These are phyloP conservation scores for Calyptommatus sinebrachiatus DNA, from an alignment of 2,113 vertebrate species.

Conservation along the genomic window DNA sequence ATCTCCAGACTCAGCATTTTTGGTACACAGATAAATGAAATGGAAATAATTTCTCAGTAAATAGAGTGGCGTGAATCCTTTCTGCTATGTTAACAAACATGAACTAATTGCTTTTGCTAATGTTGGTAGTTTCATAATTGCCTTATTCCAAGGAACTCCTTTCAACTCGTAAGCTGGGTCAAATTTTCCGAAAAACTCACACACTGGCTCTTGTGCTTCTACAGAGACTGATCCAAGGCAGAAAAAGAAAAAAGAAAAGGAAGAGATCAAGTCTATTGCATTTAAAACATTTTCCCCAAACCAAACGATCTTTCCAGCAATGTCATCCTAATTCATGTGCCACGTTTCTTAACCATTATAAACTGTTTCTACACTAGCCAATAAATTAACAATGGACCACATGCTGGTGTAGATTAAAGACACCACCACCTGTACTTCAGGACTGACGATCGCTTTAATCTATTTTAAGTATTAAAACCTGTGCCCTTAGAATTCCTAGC, in stretches of 20 bases:
- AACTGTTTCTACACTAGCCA: too few species aligned
- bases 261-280: too few species aligned
- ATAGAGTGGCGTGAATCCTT: conserved; percentile 37
- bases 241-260: neutral
- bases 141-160: conserved; percentile 32
- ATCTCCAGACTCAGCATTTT: neutral
- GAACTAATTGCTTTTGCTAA: conserved; percentile 7
- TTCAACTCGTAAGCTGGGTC: neutral
- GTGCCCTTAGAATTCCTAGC: too few species aligned
- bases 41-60: neutral
- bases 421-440: too few species aligned
- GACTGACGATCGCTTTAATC: too few species aligned
- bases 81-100: conserved; percentile 18
- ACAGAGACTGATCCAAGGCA: neutral
- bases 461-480: too few species aligned
- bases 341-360: too few species aligned
- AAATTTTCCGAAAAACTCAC: neutral
- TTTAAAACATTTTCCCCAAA: too few species aligned
- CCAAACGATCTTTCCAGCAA: too few species aligned
- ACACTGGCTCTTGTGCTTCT: neutral
- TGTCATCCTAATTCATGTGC: too few species aligned
- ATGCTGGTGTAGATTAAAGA: too few species aligned
- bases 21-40: conserved; percentile 15
- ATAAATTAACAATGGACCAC: too few species aligned
- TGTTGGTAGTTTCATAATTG: conserved; percentile 18